Base-by-base conservation (phyloP, 2,888 invertebrate species). In the Phortica okadai region DNA sequence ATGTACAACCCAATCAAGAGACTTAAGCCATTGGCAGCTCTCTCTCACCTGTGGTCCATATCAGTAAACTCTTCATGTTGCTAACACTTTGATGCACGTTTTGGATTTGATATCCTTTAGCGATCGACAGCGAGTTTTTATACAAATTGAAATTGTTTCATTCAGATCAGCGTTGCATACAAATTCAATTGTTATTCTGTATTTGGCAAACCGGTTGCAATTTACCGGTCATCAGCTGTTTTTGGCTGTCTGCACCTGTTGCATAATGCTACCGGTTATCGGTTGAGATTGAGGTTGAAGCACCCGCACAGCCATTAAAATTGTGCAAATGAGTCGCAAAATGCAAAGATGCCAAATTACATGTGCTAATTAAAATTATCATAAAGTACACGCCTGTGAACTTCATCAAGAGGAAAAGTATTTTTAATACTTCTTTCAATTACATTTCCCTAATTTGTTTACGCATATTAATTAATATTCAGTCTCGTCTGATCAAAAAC, bases 11-110 rank as follows among this genome's bases (percentile, higher is more conserved):
- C 1, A 1, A 8, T 50, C 50, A 50, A 50, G 10, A 50, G 50
- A 8, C 50, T 50, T 50, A 14, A 50, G 14, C 50, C 50, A 50
- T 2, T 50, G 66, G 44, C 16, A 45, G 11, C 2, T 11, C 16
- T 0, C 4, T 14, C 80, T 80, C 77, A 89, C 89, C 87, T 87
- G 89, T 81, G 78, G 82, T 84, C 81, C 88, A 82, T 77, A 81
- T 74, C 74, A 72, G 76, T 82, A 77, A 45, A 76, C n/a, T 78
- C 74, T 82, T 87, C 87, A 87, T 87, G 74, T 79, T 85, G 77
- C 42, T 66, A 41, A 44, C 67, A 75, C 74, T 79, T 62, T 62
- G 62, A 62, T 62, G 62, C 16, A 62, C 62, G 62, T 25, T 62
- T 62, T 76, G 54, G 66, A 74, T 76, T 79, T 85, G 82, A 33